These are phyloP conservation scores for Menidia menidia DNA, from an alignment of 2,797 vertebrate species.

Conservation along the genomic window DNA sequence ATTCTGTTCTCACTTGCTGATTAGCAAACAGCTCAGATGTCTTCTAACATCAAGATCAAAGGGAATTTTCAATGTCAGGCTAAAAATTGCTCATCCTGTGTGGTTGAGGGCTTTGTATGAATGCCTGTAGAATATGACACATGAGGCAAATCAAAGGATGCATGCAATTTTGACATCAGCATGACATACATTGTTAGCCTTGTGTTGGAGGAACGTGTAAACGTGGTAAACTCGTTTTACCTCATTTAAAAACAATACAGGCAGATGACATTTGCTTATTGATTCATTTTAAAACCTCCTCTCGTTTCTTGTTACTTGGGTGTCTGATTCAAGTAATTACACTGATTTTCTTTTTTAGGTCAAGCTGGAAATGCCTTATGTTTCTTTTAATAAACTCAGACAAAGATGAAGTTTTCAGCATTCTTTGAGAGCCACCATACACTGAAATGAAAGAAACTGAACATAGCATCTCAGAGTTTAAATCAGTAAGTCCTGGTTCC, in stretches of 20 bases:
- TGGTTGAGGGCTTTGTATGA: slow-evolving; percentile 31
- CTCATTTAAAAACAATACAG: background rate
- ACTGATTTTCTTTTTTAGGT: background rate
- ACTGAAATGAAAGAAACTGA: too few relatives aligned
- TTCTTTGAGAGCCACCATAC: too few relatives aligned
- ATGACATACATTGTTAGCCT: slow-evolving; percentile 28
- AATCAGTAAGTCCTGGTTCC: too few relatives aligned
- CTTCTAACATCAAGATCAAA: slow-evolving; percentile 71
- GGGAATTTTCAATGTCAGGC: slow-evolving; percentile 71
- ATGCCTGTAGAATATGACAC: slow-evolving; percentile 38
- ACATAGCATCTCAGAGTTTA: too few relatives aligned
- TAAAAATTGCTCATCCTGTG: slow-evolving; percentile 55
- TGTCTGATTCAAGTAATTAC: background rate
- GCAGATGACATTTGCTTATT: background rate
- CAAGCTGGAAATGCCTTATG: background rate
- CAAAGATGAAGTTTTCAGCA: too few relatives aligned
- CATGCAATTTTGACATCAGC: slow-evolving; percentile 28
- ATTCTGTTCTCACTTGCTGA: slow-evolving; percentile 52
- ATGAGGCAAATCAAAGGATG: slow-evolving; percentile 47
- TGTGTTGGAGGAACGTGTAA: slow-evolving; percentile 17
- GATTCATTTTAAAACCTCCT: background rate
- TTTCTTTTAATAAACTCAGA: background rate
- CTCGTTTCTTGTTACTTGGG: background rate
- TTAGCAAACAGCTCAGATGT: slow-evolving; percentile 68
- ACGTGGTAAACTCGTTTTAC: slow-evolving; percentile 9